A percentile compares a stretch with the other conserved stretches of the same genome.
These are phyloP conservation scores for Odobenus rosmarus DNA, from an alignment of 2,113 vertebrate species.

Conservation along the genomic window DNA sequence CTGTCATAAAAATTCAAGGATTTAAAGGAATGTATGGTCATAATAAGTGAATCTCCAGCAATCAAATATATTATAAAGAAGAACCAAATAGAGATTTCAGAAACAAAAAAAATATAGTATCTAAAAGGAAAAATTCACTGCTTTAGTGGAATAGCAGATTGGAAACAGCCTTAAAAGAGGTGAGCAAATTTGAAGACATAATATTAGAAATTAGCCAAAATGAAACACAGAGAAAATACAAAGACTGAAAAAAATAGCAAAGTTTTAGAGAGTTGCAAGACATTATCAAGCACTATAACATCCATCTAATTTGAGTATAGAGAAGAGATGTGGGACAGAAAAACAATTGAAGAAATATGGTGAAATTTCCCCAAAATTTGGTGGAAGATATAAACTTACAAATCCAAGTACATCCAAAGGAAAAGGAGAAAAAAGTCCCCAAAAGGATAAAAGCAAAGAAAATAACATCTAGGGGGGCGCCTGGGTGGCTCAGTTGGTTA, in stretches of 20 bases:
- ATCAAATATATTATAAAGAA: not conserved
- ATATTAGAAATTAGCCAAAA: not conserved
- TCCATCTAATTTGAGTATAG: not conserved
- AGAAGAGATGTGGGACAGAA: not conserved
- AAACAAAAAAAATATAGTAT: not conserved
- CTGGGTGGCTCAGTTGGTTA: too few relatives aligned
- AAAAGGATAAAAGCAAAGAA: not conserved
- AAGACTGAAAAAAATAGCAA: not conserved
- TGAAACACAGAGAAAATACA: not conserved
- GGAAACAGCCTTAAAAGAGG: not conserved
- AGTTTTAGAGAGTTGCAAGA: not conserved
- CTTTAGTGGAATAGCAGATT: not conserved
- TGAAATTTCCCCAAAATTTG: not conserved
- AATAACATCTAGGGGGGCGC: not conserved
- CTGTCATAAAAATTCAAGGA: not conserved
- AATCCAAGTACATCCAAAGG: not conserved
- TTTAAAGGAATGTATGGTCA: not conserved
- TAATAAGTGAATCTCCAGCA: not conserved
- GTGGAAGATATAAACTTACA: not conserved
- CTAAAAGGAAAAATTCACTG: not conserved
- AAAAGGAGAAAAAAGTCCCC: not conserved
- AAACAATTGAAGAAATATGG: not conserved
- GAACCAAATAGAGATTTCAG: not conserved
- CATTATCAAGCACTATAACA: not conserved
- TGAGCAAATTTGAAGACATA: not conserved